A percentile compares a stretch with the other conserved stretches of the same genome.
Conservation (phyloP, 2,888 invertebrate species). For the Melanargia galathea region DNA sequence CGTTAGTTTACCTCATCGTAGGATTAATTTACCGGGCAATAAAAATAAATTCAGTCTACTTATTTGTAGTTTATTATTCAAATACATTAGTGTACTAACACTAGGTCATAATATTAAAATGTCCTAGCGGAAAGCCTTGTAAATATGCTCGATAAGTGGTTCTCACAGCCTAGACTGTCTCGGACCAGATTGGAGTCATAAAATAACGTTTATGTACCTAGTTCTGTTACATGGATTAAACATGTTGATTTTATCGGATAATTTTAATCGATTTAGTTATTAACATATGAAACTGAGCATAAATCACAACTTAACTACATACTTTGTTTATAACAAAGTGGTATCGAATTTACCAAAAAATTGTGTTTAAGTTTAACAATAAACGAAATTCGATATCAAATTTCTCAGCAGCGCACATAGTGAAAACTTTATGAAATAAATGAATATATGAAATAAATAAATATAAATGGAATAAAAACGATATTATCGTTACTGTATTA, state of each 20-base stretch:
- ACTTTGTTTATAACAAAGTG: neutral
- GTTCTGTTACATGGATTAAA: slow-evolving; percentile 27
- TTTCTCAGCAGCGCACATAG: neutral
- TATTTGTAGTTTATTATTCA: slow-evolving; percentile 2
- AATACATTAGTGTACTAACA: slow-evolving; percentile 8
- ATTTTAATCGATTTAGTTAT: slow-evolving; percentile 14
- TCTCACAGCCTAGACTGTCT: slow-evolving; percentile 37
- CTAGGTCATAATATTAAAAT: slow-evolving; percentile 22
- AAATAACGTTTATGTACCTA: slow-evolving; percentile 26
- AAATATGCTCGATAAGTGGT: slow-evolving; percentile 31
- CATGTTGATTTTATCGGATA: slow-evolving; percentile 23
- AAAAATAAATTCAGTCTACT: neutral
- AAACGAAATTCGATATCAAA: neutral
- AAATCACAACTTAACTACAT: neutral
- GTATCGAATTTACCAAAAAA: neutral
- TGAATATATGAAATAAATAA: too few species aligned
- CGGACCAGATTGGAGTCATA: slow-evolving; percentile 30
- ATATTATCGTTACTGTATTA: too few species aligned
- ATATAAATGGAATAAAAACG: too few species aligned
- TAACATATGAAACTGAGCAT: slow-evolving; percentile 1
- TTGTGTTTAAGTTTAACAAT: neutral
- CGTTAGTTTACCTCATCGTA: neutral
- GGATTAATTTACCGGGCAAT: neutral
- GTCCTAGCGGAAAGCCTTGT: slow-evolving; percentile 29
- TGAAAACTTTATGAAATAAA: neutral